phyloP scores from a whole-genome alignment of 2,888 invertebrate species.

The Chrysolina haemoptera region DNA sequence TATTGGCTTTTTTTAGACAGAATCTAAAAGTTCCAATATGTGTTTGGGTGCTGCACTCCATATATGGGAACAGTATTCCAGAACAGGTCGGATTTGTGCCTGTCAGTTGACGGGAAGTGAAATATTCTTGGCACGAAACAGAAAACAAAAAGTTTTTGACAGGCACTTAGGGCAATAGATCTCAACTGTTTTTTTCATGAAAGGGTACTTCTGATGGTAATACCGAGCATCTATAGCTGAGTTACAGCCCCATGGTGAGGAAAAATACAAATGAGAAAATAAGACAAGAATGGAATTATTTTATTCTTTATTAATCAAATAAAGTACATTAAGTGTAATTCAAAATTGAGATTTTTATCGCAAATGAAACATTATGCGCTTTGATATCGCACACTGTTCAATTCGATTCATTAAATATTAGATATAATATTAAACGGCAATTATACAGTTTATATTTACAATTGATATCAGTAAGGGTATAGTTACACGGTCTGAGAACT shows the following conservation, averaged over 20 bases:
- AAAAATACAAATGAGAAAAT: not conserved
- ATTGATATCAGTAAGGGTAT: conserved; percentile 40
- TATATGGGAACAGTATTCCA: too few species aligned
- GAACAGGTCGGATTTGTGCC: too few species aligned
- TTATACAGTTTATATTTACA: conserved; percentile 57
- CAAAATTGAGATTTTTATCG: conserved; percentile 54
- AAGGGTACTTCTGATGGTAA: too few species aligned
- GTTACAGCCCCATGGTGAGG: too few species aligned
- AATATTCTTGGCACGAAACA: too few species aligned
- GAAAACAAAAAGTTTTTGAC: too few species aligned
- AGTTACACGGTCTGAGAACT: not conserved
- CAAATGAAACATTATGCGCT: conserved; percentile 42
- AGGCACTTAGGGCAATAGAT: too few species aligned
- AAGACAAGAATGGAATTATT: not conserved
- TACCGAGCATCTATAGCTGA: not conserved
- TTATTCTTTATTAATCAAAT: conserved; percentile 63
- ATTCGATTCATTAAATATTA: conserved; percentile 44
- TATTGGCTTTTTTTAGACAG: too few species aligned
- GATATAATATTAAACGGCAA: conserved; percentile 55
- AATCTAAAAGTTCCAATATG: too few species aligned
- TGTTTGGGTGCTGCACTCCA: too few species aligned
- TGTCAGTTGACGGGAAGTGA: too few species aligned
- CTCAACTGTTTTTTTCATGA: too few species aligned
- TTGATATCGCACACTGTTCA: conserved; percentile 32
- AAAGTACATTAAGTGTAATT: conserved; percentile 66